Base-by-base conservation (phyloP, 2,113 vertebrate genomes). In the Podilymbus podiceps region DNA sequence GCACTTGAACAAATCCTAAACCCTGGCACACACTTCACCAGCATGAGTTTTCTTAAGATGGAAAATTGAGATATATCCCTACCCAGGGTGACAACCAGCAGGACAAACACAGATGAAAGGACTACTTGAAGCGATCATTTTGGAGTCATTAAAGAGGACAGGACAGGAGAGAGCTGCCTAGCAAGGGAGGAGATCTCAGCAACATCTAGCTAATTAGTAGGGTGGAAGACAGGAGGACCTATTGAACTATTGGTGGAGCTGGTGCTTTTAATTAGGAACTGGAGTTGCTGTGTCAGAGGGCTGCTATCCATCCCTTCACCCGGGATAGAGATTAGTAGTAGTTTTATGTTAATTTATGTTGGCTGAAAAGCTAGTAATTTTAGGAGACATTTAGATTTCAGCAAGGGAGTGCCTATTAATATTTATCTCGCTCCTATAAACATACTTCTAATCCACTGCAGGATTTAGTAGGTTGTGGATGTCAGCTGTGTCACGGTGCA, bases 361-460 rank as follows among this genome's bases (percentile, higher is more conserved):
- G 60, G 47, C 83, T 80, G 50, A 86, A 95, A 84, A 90, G 53
- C 88, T 64, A 69, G 60, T 14, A 85, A 47, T 87, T 92, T 95
- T 68, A 87, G 30, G 73, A 92, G 33, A 77, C 38, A 16, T 87
- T 92, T 84, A 75, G 33, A 58, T 81, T 92, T 90, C 69, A 60
- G 56, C 64, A 72, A 78, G 15, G 38, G 46, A 58, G n/a, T 91
- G n/a, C 82, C 85, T 78, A 84, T 96, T 96, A 96, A 87, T 78
- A 97, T 94, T 96, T 22, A 81, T 89, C 27, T 64, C 27, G 40
- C 23, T 68, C 33, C 84, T 79, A 77, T 86, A 93, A 84, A 90
- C 89, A 71, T 12, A 72, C 84, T 75, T 62, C 73, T 93, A 90
- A 95, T 93, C 76, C 83, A 92, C 53, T 68, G 33, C 86, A 94